Conservation (phyloP, 1,140 invertebrate genomes). For the Cotesia chilonis region DNA sequence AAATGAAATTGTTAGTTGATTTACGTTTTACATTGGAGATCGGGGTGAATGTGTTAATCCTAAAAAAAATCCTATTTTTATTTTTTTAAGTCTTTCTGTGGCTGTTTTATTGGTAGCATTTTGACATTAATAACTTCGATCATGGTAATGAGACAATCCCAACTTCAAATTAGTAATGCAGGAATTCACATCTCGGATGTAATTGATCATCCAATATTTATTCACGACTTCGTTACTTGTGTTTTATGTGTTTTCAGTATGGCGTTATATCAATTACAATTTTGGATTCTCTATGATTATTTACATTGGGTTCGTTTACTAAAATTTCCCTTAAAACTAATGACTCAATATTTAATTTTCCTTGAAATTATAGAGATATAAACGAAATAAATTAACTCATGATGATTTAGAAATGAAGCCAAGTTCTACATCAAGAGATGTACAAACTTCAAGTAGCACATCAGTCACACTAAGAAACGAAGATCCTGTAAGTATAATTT, state of each 20-base stretch:
- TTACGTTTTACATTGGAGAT: constrained; percentile 38
- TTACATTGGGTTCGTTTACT: constrained; percentile 49
- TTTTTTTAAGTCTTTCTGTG: constrained; percentile 45
- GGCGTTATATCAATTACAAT: constrained; percentile 53
- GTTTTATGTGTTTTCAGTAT: constrained; percentile 56
- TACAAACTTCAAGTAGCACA: too few species aligned
- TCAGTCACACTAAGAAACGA: too few species aligned
- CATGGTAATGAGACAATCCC: constrained; percentile 56
- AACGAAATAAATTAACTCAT: too few species aligned
- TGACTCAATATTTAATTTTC: background rate
- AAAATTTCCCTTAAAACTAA: background rate
- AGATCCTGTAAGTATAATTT: background rate
- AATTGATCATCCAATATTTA: constrained; percentile 56
- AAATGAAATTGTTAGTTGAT: constrained; percentile 35
- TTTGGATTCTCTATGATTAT: constrained; percentile 53
- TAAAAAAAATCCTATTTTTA: constrained; percentile 16
- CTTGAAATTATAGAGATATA: too few species aligned
- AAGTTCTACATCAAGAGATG: too few species aligned
- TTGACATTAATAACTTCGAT: constrained; percentile 52
- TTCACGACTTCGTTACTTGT: constrained; percentile 59
- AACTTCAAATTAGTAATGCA: constrained; percentile 54
- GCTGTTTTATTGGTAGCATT: constrained; percentile 43
- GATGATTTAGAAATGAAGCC: too few species aligned
- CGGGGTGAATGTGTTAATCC: background rate
- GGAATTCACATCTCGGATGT: constrained; percentile 54